Evolutionary conservation across 2,888 invertebrate genomes (phyloP).

Genomic region (Oscheius sp.): DNA sequence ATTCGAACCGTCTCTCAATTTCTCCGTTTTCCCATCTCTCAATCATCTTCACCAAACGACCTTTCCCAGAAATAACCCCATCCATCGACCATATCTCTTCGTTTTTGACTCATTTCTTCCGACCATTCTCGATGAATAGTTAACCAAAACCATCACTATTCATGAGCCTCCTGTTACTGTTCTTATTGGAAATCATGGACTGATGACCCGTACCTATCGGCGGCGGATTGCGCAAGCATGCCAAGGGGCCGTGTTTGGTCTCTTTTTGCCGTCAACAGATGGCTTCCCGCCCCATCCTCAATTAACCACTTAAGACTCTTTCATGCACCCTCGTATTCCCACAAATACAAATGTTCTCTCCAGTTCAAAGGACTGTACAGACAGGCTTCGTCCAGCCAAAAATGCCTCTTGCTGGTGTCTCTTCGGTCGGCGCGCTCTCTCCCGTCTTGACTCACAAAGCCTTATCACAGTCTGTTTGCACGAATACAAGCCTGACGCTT

Average conservation of each 20-base stretch:
- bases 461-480: conserved; percentile 34
- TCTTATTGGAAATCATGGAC: neutral
- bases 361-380: neutral
- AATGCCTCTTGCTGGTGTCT: conserved; percentile 16
- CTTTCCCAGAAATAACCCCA: conserved; percentile 1
- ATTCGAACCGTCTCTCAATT: conserved; percentile 1
- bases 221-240: conserved; percentile 26
- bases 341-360: too few relatives aligned
- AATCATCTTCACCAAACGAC: neutral
- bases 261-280: conserved; percentile 27
- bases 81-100: neutral
- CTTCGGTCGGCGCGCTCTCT: neutral
- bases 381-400: conserved; percentile 9
- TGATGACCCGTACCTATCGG: conserved; percentile 19
- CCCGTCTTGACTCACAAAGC: conserved; percentile 11
- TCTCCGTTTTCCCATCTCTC: conserved; percentile 3
- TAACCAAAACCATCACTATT: conserved; percentile 2
- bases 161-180: neutral
- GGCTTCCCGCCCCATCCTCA: conserved; percentile 24
- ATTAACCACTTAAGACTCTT: conserved; percentile 33
- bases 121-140: neutral
- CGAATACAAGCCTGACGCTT: conserved; percentile 19
- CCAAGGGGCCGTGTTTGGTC: conserved; percentile 28
- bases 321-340: conserved; percentile 1
- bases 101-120: neutral